Conservation (phyloP, 1,140 invertebrate genomes). For the Amphibalanus amphitrite region DNA sequence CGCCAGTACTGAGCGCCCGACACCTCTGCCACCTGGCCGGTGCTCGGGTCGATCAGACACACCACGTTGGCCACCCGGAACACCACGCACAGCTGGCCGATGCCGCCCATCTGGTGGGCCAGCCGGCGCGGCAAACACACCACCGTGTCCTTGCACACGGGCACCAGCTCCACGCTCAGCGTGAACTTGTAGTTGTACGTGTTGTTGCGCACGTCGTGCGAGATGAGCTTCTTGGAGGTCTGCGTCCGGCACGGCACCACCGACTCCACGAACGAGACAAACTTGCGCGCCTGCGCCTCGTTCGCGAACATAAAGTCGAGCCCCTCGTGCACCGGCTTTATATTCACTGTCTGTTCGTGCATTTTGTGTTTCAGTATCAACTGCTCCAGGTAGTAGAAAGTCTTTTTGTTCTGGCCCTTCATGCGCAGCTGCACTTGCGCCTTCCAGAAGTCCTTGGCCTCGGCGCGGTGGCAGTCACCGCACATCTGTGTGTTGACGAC, state of each 20-base stretch:
- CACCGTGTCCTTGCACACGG: constrained; percentile 89
- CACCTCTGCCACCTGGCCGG: constrained; percentile 83
- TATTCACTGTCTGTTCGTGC: constrained; percentile 76
- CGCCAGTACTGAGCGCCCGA: constrained; percentile 65
- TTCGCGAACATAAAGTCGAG: constrained; percentile 88
- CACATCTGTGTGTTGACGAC: constrained; percentile 86
- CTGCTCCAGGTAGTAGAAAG: constrained; percentile 96
- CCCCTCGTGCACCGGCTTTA: constrained; percentile 85
- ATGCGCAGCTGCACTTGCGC: constrained; percentile 48
- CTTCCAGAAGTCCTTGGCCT: constrained; percentile 97
- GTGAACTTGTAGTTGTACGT: constrained; percentile 93
- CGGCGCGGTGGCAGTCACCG: constrained; percentile 85
- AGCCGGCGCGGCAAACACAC: constrained; percentile 79
- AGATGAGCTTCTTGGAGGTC: constrained; percentile 87
- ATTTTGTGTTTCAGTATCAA: constrained; percentile 89
- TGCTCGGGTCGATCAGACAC: constrained; percentile 82
- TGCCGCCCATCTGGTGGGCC: constrained; percentile 75
- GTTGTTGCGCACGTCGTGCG: constrained; percentile 94
- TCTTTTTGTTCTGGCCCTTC: constrained; percentile 86
- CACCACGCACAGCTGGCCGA: constrained; percentile 77
- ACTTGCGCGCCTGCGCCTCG: constrained; percentile 79
- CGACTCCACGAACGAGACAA: constrained; percentile 80
- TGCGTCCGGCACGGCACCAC: constrained; percentile 72
- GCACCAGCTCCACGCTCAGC: constrained; percentile 84
- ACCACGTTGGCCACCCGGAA: constrained; percentile 72